Evolutionary conservation across 2,888 invertebrate species (phyloP), one percentile per base, ranked within the genome.

Genomic region (Nomada flava): DNA sequence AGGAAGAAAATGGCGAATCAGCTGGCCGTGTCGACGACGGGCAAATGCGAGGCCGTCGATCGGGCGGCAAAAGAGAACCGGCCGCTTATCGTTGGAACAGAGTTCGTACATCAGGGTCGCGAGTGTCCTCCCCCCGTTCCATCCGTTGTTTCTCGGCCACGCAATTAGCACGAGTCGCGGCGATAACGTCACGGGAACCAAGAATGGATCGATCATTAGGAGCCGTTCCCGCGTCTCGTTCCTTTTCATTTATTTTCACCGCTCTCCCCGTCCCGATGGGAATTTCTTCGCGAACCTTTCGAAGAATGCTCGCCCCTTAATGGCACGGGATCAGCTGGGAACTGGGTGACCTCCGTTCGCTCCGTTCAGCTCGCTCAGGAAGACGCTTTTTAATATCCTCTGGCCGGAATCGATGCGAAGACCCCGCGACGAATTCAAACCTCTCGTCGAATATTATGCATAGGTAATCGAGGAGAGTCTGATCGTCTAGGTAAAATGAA

Each of bases 111-210:
- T 55, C 72, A 42, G 72, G 36, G n/a, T 47, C 15, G 52, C 42
- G 4, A 15, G 44, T 52, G 47, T 47, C 47, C 47, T 15, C 55
- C 20, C 23, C n/a, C n/a, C 55, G 15, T 13, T 9, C 26, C 23
- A n/a, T 10, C 20, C 60, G 62, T 79, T 78, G 68, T 81, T 71
- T 68, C 59, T 73, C 68, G 80, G 76, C 83, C 81, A 80, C 77
- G 89, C 88, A 90, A 90, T 90, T 90, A 90, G 89, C 84, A 89
- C 83, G 71, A 82, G 68, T 79, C 71, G 79, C 64, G 70, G 36
- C 82, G 88, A 89, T 89, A 89, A 60, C 80, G 87, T 85, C 86
- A 79, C 60, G 57, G 20, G 44, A 20, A 3, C 76, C 73, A 60
- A 23, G 77, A 82, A 82, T 77, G 82, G 79, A 75, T 82, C 79